Conservation (phyloP, 1,140 invertebrate genomes). For the Drosophila erecta region DNA sequence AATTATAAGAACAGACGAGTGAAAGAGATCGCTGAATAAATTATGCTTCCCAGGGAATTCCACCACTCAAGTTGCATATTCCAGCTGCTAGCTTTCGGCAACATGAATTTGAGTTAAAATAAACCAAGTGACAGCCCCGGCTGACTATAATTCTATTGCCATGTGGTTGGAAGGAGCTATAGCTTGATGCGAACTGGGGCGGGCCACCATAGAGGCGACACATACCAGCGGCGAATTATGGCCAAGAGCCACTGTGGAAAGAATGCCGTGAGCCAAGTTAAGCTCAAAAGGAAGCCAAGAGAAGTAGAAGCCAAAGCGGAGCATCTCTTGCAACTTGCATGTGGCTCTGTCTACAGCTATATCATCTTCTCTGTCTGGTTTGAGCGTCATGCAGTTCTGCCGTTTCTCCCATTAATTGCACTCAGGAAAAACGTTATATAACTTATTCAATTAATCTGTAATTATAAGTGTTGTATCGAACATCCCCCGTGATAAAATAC, state of each 20-base stretch:
- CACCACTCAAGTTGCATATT: constrained; percentile 46
- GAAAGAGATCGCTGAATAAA: constrained; percentile 6
- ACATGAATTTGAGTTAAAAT: constrained; percentile 70
- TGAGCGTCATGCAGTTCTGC: constrained; percentile 1
- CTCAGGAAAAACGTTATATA: constrained; percentile 8
- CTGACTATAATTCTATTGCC: constrained; percentile 70
- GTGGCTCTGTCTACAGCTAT: constrained; percentile 1
- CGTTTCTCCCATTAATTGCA: constrained; percentile 55
- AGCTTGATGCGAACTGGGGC: neutral
- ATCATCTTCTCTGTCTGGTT: neutral
- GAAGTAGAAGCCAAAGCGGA: constrained; percentile 44
- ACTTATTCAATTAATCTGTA: no score
- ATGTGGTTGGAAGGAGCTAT: constrained; percentile 10
- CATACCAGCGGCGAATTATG: constrained; percentile 45
- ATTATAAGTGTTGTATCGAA: no score
- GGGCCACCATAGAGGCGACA: constrained; percentile 50
- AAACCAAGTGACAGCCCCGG: constrained; percentile 55
- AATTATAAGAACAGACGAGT: neutral
- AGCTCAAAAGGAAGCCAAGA: constrained; percentile 61
- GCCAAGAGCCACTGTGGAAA: constrained; percentile 21
- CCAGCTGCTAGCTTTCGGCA: constrained; percentile 12
- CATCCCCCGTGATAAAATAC: no score
- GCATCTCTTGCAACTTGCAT: constrained; percentile 25
- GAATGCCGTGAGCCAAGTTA: constrained; percentile 57
- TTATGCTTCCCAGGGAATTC: constrained; percentile 22